phyloP scores from a whole-genome alignment of 1,140 invertebrate genomes.

The Heterodera schachtii region DNA sequence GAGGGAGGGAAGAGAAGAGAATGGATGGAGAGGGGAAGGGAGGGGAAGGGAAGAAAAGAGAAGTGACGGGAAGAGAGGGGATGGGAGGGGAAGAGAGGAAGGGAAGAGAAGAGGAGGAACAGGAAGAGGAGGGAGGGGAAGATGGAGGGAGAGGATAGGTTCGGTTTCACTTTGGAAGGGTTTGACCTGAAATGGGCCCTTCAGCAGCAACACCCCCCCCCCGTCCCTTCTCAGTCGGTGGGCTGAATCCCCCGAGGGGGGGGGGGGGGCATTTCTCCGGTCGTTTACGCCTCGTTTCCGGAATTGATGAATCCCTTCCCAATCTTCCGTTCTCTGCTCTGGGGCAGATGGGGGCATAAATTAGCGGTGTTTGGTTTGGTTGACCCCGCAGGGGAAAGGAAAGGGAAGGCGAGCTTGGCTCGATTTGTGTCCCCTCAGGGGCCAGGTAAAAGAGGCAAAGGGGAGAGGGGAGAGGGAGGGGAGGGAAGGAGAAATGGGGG shows the following conservation, averaged over 20 bases:
- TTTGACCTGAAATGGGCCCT: neutral
- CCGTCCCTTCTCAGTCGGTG: neutral
- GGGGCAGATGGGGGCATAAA: slow-evolving; percentile 3
- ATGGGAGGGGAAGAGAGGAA: too few relatives aligned
- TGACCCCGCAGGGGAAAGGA: neutral
- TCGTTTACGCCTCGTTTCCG: neutral
- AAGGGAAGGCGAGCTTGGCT: neutral
- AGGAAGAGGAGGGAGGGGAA: too few relatives aligned
- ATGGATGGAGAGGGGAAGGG: too few relatives aligned
- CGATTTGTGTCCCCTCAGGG: neutral
- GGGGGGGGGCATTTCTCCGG: neutral
- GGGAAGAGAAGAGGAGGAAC: too few relatives aligned
- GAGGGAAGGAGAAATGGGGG: neutral
- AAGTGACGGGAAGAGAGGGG: too few relatives aligned
- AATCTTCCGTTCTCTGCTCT: slow-evolving; percentile 5
- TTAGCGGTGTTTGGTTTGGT: neutral
- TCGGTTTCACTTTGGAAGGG: neutral
- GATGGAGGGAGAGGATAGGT: neutral
- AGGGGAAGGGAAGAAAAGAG: too few relatives aligned
- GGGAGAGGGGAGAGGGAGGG: neutral
- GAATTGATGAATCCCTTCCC: neutral
- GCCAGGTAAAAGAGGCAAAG: neutral
- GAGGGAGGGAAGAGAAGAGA: too few relatives aligned
- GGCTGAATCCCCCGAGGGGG: neutral
- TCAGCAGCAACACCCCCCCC: neutral